phyloP scores from a whole-genome alignment of 1,140 invertebrate genomes.

The Drosophila grimshawi region DNA sequence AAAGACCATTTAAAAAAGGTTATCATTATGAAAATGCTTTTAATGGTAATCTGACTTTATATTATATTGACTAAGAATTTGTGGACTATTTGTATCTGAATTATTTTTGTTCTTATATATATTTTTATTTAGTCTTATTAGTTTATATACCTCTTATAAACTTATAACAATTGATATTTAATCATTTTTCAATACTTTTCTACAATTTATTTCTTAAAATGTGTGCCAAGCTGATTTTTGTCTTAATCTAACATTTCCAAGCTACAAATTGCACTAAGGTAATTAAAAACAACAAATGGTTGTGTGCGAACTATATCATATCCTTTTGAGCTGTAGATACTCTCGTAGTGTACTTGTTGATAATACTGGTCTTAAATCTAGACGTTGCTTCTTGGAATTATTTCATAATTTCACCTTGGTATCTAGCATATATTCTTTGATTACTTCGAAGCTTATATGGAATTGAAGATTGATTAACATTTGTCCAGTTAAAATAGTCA shows the following conservation, averaged over 20 bases:
- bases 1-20: not conserved
- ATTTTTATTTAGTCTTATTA: too few species aligned
- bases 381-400: not conserved
- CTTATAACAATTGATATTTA: not conserved
- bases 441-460: not conserved
- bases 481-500: not conserved
- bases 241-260: not conserved
- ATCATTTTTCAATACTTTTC: not conserved
- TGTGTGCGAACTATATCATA: not conserved
- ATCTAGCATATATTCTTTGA: too few species aligned
- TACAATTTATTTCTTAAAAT: too few species aligned
- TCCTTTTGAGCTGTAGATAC: not conserved
- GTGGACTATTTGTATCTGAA: not conserved
- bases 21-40: not conserved
- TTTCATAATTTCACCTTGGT: not conserved
- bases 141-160: too few species aligned
- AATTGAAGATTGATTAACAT: not conserved
- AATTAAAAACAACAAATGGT: not conserved
- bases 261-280: slow-evolving; percentile 1
- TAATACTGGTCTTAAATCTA: not conserved
- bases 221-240: not conserved
- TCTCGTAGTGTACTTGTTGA: not conserved
- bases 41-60: not conserved
- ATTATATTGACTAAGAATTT: not conserved
- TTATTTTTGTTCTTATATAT: not conserved